Base-by-base conservation (phyloP, 1,140 invertebrate genomes). In the Trichoplusia ni region DNA sequence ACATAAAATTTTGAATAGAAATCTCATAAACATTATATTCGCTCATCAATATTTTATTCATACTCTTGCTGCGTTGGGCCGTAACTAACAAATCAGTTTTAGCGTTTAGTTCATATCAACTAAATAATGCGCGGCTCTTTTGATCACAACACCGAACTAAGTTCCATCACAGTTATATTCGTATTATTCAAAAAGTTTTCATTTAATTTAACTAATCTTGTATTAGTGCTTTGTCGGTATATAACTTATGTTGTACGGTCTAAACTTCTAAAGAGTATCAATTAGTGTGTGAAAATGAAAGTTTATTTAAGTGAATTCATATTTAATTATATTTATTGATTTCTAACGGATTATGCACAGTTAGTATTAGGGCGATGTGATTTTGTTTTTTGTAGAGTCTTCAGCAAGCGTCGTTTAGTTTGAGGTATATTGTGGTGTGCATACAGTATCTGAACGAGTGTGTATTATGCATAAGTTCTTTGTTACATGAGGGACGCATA, bases 1-100 rank as follows among this genome's bases (percentile, higher is more conserved):
- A 51, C 46, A 49, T 49, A 29, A 29, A 49, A 21, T 58, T 56
- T 56, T 18, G 11, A 38, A 27, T 40, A 25, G 19, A 13, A 35
- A 51, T 19, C 19, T 51, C 35, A 13, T 40, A 56, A 56, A 56
- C 33, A 25, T 56, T 56, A 40, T 56, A 56, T 56, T 64, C 51
- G 58, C 42, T 60, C 31, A 62, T 62, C 44, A 38, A 49, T 51
- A 47, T 49, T 49, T 62, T 49, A 62, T 62, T 51, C 59, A 40
- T 56, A 51, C 21, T 27, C 11, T 27, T 5, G 51, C 23, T 23
- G 51, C 21, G 33, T 27, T 21, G 8, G 23, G 19, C 56, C 42
- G 54, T 60, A 35, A 53, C 46, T 47, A 42, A 62, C 44, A 67
- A 58, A 67, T 67, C 51, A 56, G 49, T 62, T 58, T 67, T 62